These are phyloP conservation scores for Epirrita christyi DNA, from an alignment of 2,888 invertebrate genomes.

Conservation along the genomic window DNA sequence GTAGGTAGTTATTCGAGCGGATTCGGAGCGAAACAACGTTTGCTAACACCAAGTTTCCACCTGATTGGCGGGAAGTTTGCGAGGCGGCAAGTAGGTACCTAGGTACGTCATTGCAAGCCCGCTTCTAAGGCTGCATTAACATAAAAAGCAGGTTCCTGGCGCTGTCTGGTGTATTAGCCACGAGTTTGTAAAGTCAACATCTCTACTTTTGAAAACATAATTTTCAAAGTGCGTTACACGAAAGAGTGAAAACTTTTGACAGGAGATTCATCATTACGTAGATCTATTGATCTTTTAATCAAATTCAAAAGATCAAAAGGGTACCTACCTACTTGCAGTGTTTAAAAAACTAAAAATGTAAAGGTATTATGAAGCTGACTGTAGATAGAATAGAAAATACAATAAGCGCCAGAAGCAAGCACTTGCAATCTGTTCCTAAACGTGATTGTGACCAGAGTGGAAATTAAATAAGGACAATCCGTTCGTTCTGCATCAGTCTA, in stretches of 20 bases:
- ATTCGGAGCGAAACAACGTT: constrained; percentile 39
- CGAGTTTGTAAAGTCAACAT: too few relatives aligned
- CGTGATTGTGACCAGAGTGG: constrained; percentile 41
- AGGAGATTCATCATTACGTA: too few relatives aligned
- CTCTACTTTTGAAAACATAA: too few relatives aligned
- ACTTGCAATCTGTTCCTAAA: too few relatives aligned
- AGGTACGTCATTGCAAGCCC: constrained; percentile 44
- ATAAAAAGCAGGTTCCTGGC: background rate
- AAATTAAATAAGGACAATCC: constrained; percentile 75
- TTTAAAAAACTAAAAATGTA: background rate
- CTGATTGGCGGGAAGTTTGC: constrained; percentile 55
- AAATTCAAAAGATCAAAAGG: too few relatives aligned
- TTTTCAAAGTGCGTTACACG: too few relatives aligned
- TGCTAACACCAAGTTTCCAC: constrained; percentile 50
- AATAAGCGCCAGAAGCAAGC: too few relatives aligned
- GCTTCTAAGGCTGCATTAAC: constrained; percentile 4
- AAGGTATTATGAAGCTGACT: background rate
- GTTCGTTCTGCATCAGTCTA: constrained; percentile 65
- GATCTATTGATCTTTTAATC: too few relatives aligned
- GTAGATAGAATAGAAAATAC: too few relatives aligned
- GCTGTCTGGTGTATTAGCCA: too few relatives aligned
- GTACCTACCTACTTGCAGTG: too few relatives aligned
- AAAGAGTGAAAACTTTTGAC: too few relatives aligned
- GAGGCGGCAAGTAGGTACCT: constrained; percentile 27
- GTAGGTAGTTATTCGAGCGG: constrained; percentile 26